phyloP scores from a whole-genome alignment of 2,888 invertebrate species.

The Tiliacea citrago region DNA sequence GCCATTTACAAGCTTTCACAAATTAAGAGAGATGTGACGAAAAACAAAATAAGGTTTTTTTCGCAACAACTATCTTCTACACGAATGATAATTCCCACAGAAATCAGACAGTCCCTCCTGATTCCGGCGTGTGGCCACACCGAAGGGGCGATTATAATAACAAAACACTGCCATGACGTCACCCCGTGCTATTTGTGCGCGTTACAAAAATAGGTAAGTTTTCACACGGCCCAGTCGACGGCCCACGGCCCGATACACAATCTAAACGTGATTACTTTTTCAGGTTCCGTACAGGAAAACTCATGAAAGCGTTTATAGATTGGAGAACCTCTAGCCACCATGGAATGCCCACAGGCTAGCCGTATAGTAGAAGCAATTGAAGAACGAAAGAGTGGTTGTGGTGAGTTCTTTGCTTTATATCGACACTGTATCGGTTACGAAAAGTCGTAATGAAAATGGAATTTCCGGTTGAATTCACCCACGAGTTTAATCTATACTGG shows the following conservation, averaged over 20 bases:
- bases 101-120: constrained; percentile 28
- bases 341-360: background rate
- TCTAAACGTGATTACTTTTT: constrained; percentile 38
- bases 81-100: background rate
- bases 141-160: constrained; percentile 68
- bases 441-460: constrained; percentile 21
- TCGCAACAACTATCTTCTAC: background rate
- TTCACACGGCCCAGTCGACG: constrained; percentile 70
- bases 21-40: background rate
- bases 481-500: constrained; percentile 1
- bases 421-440: background rate
- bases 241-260: constrained; percentile 56
- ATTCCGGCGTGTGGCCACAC: constrained; percentile 47
- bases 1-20: background rate
- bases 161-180: constrained; percentile 72
- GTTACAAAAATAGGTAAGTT: constrained; percentile 79
- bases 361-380: background rate
- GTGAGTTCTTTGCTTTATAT: background rate
- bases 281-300: constrained; percentile 50
- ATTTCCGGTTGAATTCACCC: constrained; percentile 37
- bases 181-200: constrained; percentile 75
- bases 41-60: background rate
- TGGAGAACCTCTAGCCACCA: background rate
- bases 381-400: no score
- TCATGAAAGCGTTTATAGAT: background rate